These are phyloP conservation scores for Sturnus vulgaris DNA, from an alignment of 2,113 vertebrate genomes.

Conservation along the genomic window DNA sequence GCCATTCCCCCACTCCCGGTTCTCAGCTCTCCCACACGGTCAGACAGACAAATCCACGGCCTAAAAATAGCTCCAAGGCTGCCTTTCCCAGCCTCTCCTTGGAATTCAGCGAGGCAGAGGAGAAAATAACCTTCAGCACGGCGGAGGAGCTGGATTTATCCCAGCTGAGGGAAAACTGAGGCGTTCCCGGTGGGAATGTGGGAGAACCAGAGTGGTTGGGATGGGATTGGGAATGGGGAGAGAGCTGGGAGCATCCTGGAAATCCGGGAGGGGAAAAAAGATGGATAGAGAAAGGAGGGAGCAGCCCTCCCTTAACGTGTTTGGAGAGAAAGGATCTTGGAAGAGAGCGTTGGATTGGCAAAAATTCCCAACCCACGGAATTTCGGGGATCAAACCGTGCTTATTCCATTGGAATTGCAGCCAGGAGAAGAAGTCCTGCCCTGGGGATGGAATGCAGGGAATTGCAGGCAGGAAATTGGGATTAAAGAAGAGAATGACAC, in stretches of 20 bases:
- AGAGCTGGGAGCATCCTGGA: background rate
- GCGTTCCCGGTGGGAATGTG: background rate
- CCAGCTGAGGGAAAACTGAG: background rate
- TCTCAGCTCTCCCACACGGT: background rate
- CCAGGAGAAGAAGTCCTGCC: background rate
- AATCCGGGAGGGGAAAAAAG: background rate
- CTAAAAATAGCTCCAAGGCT: constrained; percentile 33
- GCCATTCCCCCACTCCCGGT: background rate
- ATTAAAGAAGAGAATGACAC: background rate
- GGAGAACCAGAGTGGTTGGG: background rate
- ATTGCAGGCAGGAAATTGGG: background rate
- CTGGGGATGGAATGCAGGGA: background rate
- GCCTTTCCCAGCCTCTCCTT: constrained; percentile 18
- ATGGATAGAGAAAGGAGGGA: background rate
- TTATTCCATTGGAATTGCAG: background rate
- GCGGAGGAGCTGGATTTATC: background rate
- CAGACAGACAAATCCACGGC: background rate
- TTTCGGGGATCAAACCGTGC: background rate
- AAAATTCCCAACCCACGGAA: background rate
- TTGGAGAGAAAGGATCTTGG: background rate
- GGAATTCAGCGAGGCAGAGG: constrained; percentile 27
- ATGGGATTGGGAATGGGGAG: background rate
- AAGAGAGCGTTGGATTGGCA: background rate
- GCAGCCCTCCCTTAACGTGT: accelerated
- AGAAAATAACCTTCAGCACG: constrained; percentile 25